A percentile compares a stretch with the other conserved stretches of the same genome.
phyloP scores from a whole-genome alignment of 2,797 vertebrate genomes.

The Falco cherrug region DNA sequence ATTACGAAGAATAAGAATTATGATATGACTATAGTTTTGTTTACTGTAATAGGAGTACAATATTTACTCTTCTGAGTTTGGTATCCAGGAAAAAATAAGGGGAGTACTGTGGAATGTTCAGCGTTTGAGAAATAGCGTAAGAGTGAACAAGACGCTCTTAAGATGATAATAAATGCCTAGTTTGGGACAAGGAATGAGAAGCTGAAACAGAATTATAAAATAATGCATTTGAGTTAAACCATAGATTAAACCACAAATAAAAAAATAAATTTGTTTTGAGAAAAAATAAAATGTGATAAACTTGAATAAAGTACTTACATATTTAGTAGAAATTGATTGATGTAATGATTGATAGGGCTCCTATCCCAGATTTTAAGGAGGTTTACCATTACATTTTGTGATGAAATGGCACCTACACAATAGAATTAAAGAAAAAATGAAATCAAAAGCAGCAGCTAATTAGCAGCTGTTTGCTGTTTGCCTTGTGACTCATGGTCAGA shows the following conservation, averaged over 20 bases:
- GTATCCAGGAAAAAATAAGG: background rate
- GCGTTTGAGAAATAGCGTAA: background rate
- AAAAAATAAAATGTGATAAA: background rate
- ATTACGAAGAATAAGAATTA: background rate
- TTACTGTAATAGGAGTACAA: background rate
- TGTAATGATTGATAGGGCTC: accelerated
- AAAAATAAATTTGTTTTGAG: background rate
- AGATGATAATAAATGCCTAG: background rate
- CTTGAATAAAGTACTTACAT: background rate
- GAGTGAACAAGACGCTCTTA: background rate
- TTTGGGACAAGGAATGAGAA: background rate
- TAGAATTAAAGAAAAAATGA: background rate
- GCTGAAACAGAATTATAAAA: background rate
- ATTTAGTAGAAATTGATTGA: background rate
- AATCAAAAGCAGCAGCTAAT: background rate
- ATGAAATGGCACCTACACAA: background rate
- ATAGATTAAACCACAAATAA: background rate
- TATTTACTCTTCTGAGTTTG: background rate
- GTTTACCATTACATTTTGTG: background rate
- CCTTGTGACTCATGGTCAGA: background rate
- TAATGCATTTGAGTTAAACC: background rate
- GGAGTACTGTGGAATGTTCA: background rate
- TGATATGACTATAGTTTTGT: background rate
- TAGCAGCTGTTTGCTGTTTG: background rate
- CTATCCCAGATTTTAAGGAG: background rate